These are phyloP conservation scores for Cerastis rubricosa DNA, from an alignment of 2,888 invertebrate species.

Conservation along the genomic window DNA sequence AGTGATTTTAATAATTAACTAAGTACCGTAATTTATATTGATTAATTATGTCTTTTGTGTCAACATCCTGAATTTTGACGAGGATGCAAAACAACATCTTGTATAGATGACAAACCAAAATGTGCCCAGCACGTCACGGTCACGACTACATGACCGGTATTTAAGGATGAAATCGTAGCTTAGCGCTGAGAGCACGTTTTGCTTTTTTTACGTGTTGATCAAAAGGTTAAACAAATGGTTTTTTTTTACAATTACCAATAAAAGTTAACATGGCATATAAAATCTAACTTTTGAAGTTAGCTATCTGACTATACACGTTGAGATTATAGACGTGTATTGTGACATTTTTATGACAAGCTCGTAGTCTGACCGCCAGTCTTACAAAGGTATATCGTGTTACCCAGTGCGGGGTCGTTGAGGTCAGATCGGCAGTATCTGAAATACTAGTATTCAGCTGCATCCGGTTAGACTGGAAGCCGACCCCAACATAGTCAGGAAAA, in stretches of 20 bases:
- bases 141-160: no score
- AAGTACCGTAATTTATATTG: no score
- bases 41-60: no score
- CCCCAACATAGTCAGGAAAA: neutral
- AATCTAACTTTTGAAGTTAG: neutral
- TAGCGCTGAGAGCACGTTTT: no score
- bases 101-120: no score
- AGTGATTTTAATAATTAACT: no score
- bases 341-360: neutral
- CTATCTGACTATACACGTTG: neutral
- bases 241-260: neutral
- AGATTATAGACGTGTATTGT: neutral
- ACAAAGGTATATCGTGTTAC: neutral
- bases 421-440: neutral
- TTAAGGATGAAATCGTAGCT: no score
- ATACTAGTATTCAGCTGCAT: neutral
- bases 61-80: no score
- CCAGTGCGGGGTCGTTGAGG: neutral
- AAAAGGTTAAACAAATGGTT: no score
- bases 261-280: neutral
- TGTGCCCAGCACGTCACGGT: no score
- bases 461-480: constrained; percentile 11
- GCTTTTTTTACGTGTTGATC: no score
- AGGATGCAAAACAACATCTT: no score
- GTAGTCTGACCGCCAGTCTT: neutral